Conservation (phyloP, 2,888 invertebrate genomes). For the Microctonus hyperodae region DNA sequence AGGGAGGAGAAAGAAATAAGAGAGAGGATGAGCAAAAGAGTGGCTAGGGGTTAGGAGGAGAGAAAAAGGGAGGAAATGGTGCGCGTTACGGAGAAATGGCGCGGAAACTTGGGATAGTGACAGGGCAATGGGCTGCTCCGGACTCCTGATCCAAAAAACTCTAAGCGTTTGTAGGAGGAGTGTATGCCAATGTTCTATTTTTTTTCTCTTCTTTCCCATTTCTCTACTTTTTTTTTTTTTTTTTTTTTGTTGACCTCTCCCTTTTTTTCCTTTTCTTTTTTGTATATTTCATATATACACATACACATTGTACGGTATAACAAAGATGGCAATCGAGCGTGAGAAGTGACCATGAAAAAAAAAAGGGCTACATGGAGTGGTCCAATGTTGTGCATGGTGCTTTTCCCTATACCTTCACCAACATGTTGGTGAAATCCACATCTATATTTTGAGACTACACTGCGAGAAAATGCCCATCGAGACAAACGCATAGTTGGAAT, state of each 20-base stretch:
- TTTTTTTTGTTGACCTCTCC: slow-evolving; percentile 16
- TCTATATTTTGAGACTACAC: background rate
- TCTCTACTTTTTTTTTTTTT: slow-evolving; percentile 14
- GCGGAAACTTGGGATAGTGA: slow-evolving; percentile 63
- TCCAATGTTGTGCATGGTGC: slow-evolving; percentile 21
- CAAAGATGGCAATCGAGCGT: slow-evolving; percentile 32
- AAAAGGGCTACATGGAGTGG: slow-evolving; percentile 5
- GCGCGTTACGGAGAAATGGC: slow-evolving; percentile 63
- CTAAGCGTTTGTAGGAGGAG: slow-evolving; percentile 41
- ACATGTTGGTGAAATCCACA: background rate
- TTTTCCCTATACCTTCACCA: background rate
- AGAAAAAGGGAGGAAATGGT: slow-evolving; percentile 60
- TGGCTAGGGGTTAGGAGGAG: slow-evolving; percentile 49
- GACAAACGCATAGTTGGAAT: background rate
- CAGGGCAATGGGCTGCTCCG: slow-evolving; percentile 54
- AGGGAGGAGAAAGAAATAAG: slow-evolving; percentile 29
- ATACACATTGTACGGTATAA: background rate
- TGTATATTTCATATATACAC: slow-evolving; percentile 15
- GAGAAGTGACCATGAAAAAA: slow-evolving; percentile 20
- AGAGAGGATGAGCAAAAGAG: slow-evolving; percentile 37
- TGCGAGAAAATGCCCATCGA: slow-evolving; percentile 15
- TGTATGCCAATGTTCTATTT: slow-evolving; percentile 32
- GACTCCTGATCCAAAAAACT: slow-evolving; percentile 44
- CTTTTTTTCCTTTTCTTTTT: slow-evolving; percentile 25
- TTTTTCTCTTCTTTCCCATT: too few relatives aligned